A percentile compares a stretch with the other conserved stretches of the same genome.
Evolutionary conservation across 2,888 invertebrate species (phyloP).

Genomic region (Agrilus cyanescens): DNA sequence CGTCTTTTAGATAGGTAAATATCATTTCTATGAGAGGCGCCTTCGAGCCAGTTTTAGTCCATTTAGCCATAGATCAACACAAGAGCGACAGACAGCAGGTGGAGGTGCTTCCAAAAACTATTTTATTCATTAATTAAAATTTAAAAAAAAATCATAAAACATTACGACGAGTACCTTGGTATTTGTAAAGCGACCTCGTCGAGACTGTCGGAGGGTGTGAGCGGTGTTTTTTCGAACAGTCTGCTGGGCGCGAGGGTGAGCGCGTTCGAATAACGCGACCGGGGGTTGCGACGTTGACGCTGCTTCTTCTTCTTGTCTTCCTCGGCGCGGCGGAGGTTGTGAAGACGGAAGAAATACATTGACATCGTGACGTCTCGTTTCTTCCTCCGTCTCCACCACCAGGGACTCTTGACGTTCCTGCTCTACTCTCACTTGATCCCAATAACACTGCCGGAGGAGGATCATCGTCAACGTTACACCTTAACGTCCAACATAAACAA

Average conservation of each 20-base stretch:
- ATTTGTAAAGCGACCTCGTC: conserved; percentile 88
- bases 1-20: too few species aligned
- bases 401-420: too few species aligned
- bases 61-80: too few species aligned
- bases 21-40: too few species aligned
- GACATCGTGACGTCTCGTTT: conserved; percentile 55
- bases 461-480: too few species aligned
- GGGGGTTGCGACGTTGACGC: conserved; percentile 20
- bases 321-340: conserved; percentile 78
- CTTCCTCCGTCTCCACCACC: neutral
- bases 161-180: conserved; percentile 58
- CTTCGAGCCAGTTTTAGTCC: too few species aligned
- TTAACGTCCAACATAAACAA: too few species aligned
- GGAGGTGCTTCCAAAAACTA: too few species aligned
- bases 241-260: conserved; percentile 65
- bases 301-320: conserved; percentile 59
- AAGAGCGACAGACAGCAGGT: too few species aligned
- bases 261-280: conserved; percentile 42
- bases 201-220: conserved; percentile 76
- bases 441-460: too few species aligned
- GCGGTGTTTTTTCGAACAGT: conserved; percentile 72
- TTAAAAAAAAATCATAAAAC: neutral
- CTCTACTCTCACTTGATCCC: too few species aligned
- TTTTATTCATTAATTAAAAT: neutral
- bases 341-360: conserved; percentile 91